Base-by-base conservation (phyloP, 92 coral and sea anemone species). In the Epizoanthus ramosus region DNA sequence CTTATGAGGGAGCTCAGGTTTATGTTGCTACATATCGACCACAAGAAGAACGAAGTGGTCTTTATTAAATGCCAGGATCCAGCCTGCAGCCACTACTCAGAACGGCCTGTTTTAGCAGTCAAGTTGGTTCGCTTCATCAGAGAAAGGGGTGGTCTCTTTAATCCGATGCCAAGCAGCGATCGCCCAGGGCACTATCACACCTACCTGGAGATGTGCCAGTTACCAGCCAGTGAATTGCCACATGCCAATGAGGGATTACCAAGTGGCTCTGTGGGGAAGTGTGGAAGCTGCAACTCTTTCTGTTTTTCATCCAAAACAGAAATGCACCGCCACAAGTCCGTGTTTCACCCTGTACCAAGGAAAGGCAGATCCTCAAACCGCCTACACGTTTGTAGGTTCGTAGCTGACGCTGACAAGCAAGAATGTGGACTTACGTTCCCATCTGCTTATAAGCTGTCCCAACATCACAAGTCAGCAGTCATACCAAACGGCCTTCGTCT, bases 31-130 rank as follows among this genome's bases (percentile, higher is more conserved):
- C 86, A 81, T 53, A 61, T 87, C 24, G 79, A 81, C 56, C 63
- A 87, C 5, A 81, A 84, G 83, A 84, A 74, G 57, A 88, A 84
- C 74, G 88, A 88, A 53, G 75, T 84, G 2, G 87, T 71, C 52
- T 88, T 88, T 39, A 25, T 76, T 31, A 88, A 88, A 84, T 88
- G 88, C 14, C 63, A 56, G 8, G 86, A 88, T 63, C 80, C 77
- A 56, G 68, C 85, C 73, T 88, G 91, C 31, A 63, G 79, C 57
- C 82, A 88, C 73, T 88, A 85, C 53, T 72, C 88, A 16, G 64
- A 72, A 35, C 81, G 50, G 15, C 91, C 88, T 75, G 81, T 84
- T 45, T 47, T 80, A 68, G 87, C 91, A 19, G 65, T 54, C 68
- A 81, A 81, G 85, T 18, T 67, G 64, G 18, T 81, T 81, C 9